phyloP scores from a whole-genome alignment of 2,888 invertebrate species.

The Pterostichus niger region DNA sequence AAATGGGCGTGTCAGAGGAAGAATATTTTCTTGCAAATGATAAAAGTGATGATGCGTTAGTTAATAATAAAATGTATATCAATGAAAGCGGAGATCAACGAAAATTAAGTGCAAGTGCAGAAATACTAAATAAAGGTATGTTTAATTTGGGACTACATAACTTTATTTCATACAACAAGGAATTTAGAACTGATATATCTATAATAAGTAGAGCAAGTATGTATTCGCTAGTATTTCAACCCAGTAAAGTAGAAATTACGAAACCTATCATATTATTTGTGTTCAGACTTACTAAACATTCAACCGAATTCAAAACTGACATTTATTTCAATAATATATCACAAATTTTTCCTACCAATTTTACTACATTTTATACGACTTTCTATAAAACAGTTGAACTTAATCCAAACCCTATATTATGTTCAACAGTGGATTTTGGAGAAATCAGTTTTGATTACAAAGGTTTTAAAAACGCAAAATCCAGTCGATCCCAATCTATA shows the following conservation, averaged over 20 bases:
- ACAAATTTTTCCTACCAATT: neutral
- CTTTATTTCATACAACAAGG: slow-evolving; percentile 1
- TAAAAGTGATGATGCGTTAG: slow-evolving; percentile 8
- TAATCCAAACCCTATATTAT: neutral
- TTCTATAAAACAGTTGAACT: slow-evolving; percentile 48
- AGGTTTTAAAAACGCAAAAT: neutral
- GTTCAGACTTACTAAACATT: neutral
- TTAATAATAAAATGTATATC: neutral
- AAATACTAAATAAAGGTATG: slow-evolving; percentile 23
- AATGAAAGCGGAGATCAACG: neutral
- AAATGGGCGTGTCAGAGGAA: slow-evolving; percentile 75
- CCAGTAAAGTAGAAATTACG: neutral
- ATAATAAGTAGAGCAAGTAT: slow-evolving; percentile 11
- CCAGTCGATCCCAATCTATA: slow-evolving; percentile 37
- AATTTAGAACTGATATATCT: neutral
- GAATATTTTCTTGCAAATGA: slow-evolving; percentile 67
- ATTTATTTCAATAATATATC: neutral
- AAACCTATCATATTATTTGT: slow-evolving; percentile 7
- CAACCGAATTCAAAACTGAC: neutral
- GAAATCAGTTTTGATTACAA: neutral
- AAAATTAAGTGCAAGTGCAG: slow-evolving; percentile 18
- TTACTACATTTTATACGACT: slow-evolving; percentile 5
- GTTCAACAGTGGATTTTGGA: slow-evolving; percentile 15
- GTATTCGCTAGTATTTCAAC: slow-evolving; percentile 21
- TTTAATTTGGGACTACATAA: slow-evolving; percentile 7